Conservation (phyloP, 2,113 vertebrate species). For the Embiotoca jacksoni region DNA sequence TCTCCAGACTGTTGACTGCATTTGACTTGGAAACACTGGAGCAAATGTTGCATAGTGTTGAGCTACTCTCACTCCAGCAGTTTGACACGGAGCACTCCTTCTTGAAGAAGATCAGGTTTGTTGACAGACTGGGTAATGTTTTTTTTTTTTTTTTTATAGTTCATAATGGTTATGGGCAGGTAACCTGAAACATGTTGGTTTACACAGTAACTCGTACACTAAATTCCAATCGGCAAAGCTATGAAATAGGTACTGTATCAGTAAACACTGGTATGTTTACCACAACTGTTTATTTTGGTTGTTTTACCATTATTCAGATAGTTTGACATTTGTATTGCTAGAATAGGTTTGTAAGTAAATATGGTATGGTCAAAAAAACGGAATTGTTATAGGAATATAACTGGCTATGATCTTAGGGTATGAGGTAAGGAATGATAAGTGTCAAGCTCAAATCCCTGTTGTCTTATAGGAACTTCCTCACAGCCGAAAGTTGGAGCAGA, state of each 20-base stretch:
- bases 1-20: conserved; percentile 93
- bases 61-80: conserved; percentile 90
- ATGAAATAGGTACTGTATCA: too few species aligned
- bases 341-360: too few species aligned
- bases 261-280: too few species aligned
- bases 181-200: not conserved
- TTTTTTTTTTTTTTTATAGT: not conserved
- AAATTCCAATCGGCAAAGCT: too few species aligned
- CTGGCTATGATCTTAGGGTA: not conserved
- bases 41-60: conserved; percentile 74
- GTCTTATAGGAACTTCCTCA: conserved; percentile 84
- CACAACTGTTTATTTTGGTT: too few species aligned
- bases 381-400: not conserved
- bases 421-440: not conserved
- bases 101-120: conserved; percentile 91
- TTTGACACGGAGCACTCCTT: conserved; percentile 95
- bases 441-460: not conserved
- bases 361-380: not conserved
- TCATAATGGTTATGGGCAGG: too few species aligned
- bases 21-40: conserved; percentile 82
- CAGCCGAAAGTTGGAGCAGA: conserved; percentile 15
- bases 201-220: too few species aligned
- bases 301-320: too few species aligned
- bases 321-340: too few species aligned
- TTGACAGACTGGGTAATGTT: not conserved